Evolutionary conservation across 2,113 vertebrate genomes (phyloP).

Genomic region (Trogon melanurus): DNA sequence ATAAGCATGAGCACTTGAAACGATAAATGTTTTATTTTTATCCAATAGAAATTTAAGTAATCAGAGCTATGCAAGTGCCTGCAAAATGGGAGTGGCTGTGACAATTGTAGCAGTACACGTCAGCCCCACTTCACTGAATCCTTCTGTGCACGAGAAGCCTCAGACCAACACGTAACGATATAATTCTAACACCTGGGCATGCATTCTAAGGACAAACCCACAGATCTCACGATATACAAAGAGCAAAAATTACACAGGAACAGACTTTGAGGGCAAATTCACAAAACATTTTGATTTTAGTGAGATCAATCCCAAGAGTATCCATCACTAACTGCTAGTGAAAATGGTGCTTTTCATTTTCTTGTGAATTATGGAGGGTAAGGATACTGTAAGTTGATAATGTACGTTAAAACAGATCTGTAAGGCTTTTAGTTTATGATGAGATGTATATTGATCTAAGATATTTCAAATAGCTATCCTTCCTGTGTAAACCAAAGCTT

Average conservation of each 20-base stretch:
- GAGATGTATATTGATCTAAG: background rate
- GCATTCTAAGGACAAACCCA: background rate
- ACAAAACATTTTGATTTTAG: background rate
- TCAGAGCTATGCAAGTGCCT: background rate
- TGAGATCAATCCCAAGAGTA: background rate
- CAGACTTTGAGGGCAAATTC: background rate
- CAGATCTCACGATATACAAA: background rate
- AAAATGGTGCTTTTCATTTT: background rate
- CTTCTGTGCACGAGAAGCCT: background rate
- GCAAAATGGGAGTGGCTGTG: background rate
- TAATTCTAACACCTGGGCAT: background rate
- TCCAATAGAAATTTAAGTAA: background rate
- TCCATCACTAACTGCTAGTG: background rate
- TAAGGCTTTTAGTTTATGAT: background rate
- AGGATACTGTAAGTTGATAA: background rate
- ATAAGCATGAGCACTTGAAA: background rate
- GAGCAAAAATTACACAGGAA: background rate
- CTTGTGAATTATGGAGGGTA: background rate
- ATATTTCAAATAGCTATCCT: background rate
- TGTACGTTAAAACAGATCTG: background rate
- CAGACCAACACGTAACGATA: background rate
- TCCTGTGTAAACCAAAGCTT: background rate
- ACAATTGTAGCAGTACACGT: background rate
- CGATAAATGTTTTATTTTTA: background rate
- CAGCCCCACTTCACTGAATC: background rate